A percentile compares a stretch with the other conserved stretches of the same genome.
Evolutionary conservation across 2,888 invertebrate species (phyloP).

Genomic region (Netelia inedita): DNA sequence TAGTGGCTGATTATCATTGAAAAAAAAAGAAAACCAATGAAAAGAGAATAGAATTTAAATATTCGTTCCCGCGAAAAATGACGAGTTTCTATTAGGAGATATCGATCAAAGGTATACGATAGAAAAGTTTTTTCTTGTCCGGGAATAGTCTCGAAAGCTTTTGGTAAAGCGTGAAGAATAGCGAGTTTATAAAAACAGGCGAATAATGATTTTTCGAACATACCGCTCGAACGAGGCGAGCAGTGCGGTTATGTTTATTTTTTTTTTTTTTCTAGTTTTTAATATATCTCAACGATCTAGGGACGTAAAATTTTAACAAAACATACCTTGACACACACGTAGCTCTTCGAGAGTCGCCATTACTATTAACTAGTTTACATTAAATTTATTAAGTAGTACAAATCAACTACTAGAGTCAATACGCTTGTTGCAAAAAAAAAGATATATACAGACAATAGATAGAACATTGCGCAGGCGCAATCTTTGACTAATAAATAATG

Average conservation of each 20-base stretch:
- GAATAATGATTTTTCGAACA: constrained; percentile 9
- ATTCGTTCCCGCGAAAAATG: constrained; percentile 8
- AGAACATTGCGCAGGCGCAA: constrained; percentile 82
- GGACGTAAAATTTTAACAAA: constrained; percentile 47
- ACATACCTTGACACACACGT: constrained; percentile 34
- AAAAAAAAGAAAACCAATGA: constrained; percentile 16
- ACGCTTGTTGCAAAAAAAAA: constrained; percentile 78
- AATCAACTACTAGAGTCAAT: constrained; percentile 73
- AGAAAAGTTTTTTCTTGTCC: constrained; percentile 43
- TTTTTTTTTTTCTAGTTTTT: constrained; percentile 39
- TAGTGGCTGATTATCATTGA: constrained; percentile 45
- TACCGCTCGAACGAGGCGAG: constrained; percentile 29
- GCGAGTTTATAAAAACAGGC: constrained; percentile 8
- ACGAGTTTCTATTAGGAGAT: constrained; percentile 46
- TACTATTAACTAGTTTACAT: constrained; percentile 45
- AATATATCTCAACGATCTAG: constrained; percentile 56
- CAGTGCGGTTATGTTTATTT: constrained; percentile 39
- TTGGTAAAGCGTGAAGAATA: constrained; percentile 36
- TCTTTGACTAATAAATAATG: constrained; percentile 71
- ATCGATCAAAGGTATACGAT: constrained; percentile 54
- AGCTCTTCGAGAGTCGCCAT: constrained; percentile 56
- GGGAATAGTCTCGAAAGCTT: constrained; percentile 49
- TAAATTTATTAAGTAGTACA: constrained; percentile 76
- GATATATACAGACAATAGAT: constrained; percentile 79
- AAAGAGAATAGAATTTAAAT: neutral